A percentile compares a stretch with the other conserved stretches of the same genome.
Evolutionary conservation across 2,888 invertebrate species (phyloP).

Genomic region (Hirtodrosophila histrioides): DNA sequence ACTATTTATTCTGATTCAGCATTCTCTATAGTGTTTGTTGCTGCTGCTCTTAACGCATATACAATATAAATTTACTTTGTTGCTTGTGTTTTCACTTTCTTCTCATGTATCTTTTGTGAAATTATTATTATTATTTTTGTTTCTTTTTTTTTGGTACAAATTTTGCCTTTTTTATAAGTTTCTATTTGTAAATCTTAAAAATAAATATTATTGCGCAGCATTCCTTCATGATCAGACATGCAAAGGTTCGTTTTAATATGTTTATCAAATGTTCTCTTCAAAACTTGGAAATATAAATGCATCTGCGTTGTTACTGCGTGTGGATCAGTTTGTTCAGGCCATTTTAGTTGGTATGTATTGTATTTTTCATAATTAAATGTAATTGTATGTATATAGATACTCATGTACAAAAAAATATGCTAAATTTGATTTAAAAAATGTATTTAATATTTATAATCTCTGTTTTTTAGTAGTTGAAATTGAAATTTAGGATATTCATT

Average conservation of each 20-base stretch:
- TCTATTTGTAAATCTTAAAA: slow-evolving; percentile 70
- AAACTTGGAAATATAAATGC: slow-evolving; percentile 78
- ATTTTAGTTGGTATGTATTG: slow-evolving; percentile 51
- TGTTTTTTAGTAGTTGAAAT: slow-evolving; percentile 68
- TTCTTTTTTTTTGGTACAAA: slow-evolving; percentile 61
- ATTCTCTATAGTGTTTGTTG: slow-evolving; percentile 54
- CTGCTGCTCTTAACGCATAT: slow-evolving; percentile 47
- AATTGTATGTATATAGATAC: slow-evolving; percentile 25
- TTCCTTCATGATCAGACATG: slow-evolving; percentile 42
- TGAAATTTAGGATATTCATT: slow-evolving; percentile 69
- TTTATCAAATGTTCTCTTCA: slow-evolving; percentile 50
- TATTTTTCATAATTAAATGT: slow-evolving; percentile 43
- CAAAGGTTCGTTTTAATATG: slow-evolving; percentile 48
- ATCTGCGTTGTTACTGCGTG: slow-evolving; percentile 55
- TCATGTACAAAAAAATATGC: slow-evolving; percentile 73
- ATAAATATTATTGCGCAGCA: slow-evolving; percentile 72
- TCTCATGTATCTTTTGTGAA: slow-evolving; percentile 17
- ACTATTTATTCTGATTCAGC: slow-evolving; percentile 69
- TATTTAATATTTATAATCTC: slow-evolving; percentile 69
- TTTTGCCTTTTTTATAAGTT: slow-evolving; percentile 54
- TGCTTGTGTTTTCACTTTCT: slow-evolving; percentile 27
- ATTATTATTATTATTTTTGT: slow-evolving; percentile 26
- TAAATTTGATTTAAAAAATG: slow-evolving; percentile 69
- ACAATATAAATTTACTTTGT: slow-evolving; percentile 40
- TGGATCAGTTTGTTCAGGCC: slow-evolving; percentile 52